Base-by-base conservation (phyloP, 2,797 vertebrate species). In the Tenualosa ilisha region DNA sequence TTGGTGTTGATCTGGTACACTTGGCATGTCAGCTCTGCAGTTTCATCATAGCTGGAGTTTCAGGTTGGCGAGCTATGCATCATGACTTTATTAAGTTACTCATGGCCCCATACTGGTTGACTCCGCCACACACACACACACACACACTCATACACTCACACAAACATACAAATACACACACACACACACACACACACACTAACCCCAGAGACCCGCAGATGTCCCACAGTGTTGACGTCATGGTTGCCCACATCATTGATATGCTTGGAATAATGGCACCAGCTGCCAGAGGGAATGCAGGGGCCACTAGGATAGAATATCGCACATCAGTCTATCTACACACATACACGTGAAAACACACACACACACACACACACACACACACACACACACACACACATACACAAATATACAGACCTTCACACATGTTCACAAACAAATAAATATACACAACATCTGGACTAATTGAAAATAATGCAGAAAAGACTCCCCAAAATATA, bases 141-240 rank as follows among this genome's bases (percentile, higher is more conserved):
- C 68, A 75, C 37, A 75, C 24, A 75, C 37, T 20, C 37, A 43
- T n/a, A 43, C 37, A 20, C 68, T 20, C 65, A 40, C 37, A 43
- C 37, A 43, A 37, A 43, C 37, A 15, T 9, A 50, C 49, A 50
- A 5, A 50, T 11, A 6, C 17, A 50, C 59, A 20, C 68, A 43
- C 84, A 84, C 82, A 75, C 82, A 84, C 84, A 81, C 84, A 85
- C 85, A 85, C 81, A 87, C 79, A 46, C 83, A 46, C 75, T 65
- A 84, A 85, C 63, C 51, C 63, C 61, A 46, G n/a, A 26, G 86
- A 49, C 61, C 85, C 90, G 6, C 72, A 92, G 90, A 92, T 93
- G 91, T 91, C 90, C 86, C 83, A 61, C 24, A 63, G 40, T 87
- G 86, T 86, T 91, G 90, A 93, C 86, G 92, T 94, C 90, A 92